These are phyloP conservation scores for Okapia johnstoni DNA, from an alignment of 2,113 vertebrate genomes.

Conservation along the genomic window DNA sequence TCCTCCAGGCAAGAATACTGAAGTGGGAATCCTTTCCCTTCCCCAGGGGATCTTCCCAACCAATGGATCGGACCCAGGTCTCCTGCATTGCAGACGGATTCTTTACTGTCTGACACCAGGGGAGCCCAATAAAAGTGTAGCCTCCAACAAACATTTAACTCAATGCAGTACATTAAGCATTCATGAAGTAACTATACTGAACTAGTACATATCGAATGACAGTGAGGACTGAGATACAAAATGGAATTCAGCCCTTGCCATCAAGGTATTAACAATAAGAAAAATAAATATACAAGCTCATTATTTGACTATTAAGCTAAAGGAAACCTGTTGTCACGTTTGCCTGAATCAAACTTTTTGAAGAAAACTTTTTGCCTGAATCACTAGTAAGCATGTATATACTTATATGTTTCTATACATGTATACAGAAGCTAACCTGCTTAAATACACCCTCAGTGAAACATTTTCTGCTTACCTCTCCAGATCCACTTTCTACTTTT, in stretches of 20 bases:
- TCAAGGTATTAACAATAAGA: not conserved
- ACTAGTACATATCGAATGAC: not conserved
- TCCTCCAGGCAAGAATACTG: not conserved
- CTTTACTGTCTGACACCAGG: not conserved
- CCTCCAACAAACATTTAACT: not conserved
- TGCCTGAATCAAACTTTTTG: too few relatives aligned
- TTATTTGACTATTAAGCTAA: not conserved
- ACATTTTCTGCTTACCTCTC: not conserved
- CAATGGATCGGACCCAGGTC: not conserved
- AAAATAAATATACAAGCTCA: not conserved
- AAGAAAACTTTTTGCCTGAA: not conserved
- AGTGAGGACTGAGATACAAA: not conserved
- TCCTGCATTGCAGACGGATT: not conserved
- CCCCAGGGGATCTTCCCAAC: not conserved
- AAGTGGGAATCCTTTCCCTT: not conserved
- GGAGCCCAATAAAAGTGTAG: not conserved
- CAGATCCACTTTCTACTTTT: not conserved
- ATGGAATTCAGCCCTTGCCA: not conserved
- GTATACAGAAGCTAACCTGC: not conserved
- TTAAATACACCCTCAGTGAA: not conserved
- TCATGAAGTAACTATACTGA: not conserved
- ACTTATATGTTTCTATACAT: not conserved
- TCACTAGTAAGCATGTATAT: not conserved
- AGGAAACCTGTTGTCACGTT: not conserved
- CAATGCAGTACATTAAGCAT: not conserved